Evolutionary conservation across 2,888 invertebrate species (phyloP).

Genomic region (Drosophila parthenogenetica): DNA sequence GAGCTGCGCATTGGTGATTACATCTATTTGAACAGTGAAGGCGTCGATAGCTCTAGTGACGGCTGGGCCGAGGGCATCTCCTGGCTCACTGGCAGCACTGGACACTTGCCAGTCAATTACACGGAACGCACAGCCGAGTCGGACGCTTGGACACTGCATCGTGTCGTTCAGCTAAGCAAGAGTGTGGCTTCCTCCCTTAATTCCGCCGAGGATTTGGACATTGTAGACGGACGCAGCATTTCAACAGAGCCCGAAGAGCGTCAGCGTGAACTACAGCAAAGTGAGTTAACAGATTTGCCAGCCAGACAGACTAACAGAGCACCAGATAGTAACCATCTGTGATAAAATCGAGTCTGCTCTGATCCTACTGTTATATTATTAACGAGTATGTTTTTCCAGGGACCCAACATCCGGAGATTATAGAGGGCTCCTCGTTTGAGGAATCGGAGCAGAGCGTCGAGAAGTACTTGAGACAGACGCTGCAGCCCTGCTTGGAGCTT

Average conservation of each 20-base stretch:
- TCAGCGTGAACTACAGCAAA: constrained; percentile 75
- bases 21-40: constrained; percentile 92
- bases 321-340: no score
- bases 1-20: constrained; percentile 94
- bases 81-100: constrained; percentile 87
- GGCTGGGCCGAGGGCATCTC: constrained; percentile 93
- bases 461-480: constrained; percentile 81
- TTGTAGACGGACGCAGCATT: constrained; percentile 83
- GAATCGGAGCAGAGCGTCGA: constrained; percentile 84
- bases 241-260: constrained; percentile 81
- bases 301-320: no score
- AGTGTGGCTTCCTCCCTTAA: constrained; percentile 83
- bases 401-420: constrained; percentile 75
- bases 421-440: constrained; percentile 83
- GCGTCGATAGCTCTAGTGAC: constrained; percentile 90
- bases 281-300: constrained; percentile 61
- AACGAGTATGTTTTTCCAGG: constrained; percentile 29
- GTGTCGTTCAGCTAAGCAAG: constrained; percentile 87
- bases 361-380: no score
- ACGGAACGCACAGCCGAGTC: constrained; percentile 94
- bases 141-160: constrained; percentile 96
- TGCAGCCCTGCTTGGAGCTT: constrained; percentile 82
- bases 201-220: constrained; percentile 83
- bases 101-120: constrained; percentile 92
- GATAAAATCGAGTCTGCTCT: background rate